These are phyloP conservation scores for Globia sparganii DNA, from an alignment of 2,888 invertebrate genomes.

Conservation along the genomic window DNA sequence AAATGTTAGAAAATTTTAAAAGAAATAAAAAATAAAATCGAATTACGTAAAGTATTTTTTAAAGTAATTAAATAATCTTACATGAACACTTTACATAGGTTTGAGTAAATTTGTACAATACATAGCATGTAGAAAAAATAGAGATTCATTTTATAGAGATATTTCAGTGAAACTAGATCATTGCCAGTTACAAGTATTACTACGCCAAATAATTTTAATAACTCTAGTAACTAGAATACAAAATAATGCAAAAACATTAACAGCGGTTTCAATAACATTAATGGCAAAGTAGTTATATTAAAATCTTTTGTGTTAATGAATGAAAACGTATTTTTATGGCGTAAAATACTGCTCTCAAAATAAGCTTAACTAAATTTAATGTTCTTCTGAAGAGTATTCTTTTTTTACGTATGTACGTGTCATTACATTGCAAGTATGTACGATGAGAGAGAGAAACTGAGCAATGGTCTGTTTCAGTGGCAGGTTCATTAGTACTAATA, in stretches of 20 bases:
- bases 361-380: constrained; percentile 34
- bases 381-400: constrained; percentile 47
- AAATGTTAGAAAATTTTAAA: constrained; percentile 35
- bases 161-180: constrained; percentile 89
- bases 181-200: constrained; percentile 74
- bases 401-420: constrained; percentile 37
- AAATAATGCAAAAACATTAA: neutral
- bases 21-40: constrained; percentile 58
- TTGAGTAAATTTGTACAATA: constrained; percentile 89
- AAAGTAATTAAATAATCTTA: constrained; percentile 78
- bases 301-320: neutral
- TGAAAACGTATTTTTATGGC: constrained; percentile 10
- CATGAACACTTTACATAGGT: constrained; percentile 88
- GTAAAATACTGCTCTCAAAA: constrained; percentile 31
- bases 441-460: constrained; percentile 70
- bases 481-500: constrained; percentile 83
- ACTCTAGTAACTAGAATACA: neutral
- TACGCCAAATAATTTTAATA: constrained; percentile 32
- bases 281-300: constrained; percentile 13
- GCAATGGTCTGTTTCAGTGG: constrained; percentile 89
- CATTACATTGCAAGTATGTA: constrained; percentile 35
- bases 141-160: constrained; percentile 90
- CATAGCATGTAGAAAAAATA: constrained; percentile 90
- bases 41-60: constrained; percentile 68
- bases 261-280: constrained; percentile 1